Evolutionary conservation across 2,888 invertebrate species (phyloP).

Genomic region (Empis stercorea): DNA sequence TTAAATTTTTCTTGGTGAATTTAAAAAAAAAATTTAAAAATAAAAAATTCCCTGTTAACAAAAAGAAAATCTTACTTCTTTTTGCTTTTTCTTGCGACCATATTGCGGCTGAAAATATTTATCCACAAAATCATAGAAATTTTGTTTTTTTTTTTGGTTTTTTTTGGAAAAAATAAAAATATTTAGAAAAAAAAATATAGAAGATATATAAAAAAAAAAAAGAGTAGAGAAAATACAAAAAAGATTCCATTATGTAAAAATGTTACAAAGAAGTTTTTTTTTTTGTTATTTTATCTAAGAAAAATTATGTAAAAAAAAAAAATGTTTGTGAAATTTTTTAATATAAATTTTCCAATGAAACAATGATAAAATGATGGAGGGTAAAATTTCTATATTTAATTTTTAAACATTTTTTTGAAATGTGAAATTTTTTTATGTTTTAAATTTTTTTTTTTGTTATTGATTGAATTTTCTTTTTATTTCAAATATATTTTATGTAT

Average conservation of each 20-base stretch:
- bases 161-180: too few species aligned
- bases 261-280: slow-evolving; percentile 9
- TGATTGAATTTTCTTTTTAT: too few species aligned
- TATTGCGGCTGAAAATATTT: slow-evolving; percentile 41
- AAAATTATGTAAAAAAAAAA: too few species aligned
- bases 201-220: slow-evolving; percentile 1
- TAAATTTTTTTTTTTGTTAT: background rate
- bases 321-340: too few species aligned
- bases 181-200: slow-evolving; percentile 4
- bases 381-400: too few species aligned
- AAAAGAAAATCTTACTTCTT: slow-evolving; percentile 77
- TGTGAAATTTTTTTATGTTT: background rate
- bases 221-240: slow-evolving; percentile 13
- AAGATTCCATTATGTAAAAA: slow-evolving; percentile 17
- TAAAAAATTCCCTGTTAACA: slow-evolving; percentile 26
- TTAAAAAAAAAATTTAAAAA: slow-evolving; percentile 40
- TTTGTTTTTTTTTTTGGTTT: slow-evolving; percentile 12
- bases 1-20: too few species aligned
- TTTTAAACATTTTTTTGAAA: too few species aligned
- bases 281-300: slow-evolving; percentile 1
- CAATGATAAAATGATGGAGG: too few species aligned
- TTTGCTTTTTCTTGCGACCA: slow-evolving; percentile 97
- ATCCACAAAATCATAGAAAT: slow-evolving; percentile 2
- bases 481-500: too few species aligned
- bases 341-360: too few species aligned